These are phyloP conservation scores for Manis crassicaudata DNA, from an alignment of 2,797 vertebrate species.

Conservation along the genomic window DNA sequence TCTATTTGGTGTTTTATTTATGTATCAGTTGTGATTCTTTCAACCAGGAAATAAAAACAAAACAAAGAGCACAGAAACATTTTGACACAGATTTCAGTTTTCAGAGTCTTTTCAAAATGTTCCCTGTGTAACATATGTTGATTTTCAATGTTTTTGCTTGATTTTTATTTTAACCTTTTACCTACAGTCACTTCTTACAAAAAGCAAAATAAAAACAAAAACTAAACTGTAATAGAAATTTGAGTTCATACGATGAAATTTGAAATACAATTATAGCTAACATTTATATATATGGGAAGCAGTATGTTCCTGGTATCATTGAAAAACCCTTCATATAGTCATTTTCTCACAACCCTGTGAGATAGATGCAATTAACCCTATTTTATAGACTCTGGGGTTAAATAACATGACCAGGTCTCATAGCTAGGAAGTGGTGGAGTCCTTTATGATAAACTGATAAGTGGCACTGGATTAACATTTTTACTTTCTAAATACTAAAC, in stretches of 20 bases:
- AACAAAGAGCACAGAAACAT: neutral
- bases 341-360: neutral
- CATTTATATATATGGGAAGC: slow-evolving; percentile 10
- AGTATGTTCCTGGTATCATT: neutral
- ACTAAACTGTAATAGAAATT: neutral
- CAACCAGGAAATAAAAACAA: neutral
- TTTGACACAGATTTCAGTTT: slow-evolving; percentile 14
- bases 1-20: slow-evolving; percentile 8
- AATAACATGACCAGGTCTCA: neutral
- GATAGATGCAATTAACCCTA: neutral
- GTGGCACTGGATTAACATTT: neutral
- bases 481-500: neutral
- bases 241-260: neutral
- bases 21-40: neutral
- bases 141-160: neutral
- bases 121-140: neutral
- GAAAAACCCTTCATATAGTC: neutral
- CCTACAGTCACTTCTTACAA: neutral
- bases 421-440: neutral
- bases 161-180: neutral
- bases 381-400: neutral
- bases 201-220: neutral
- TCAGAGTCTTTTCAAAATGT: neutral
- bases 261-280: slow-evolving; percentile 14
- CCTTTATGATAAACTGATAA: neutral